Evolutionary conservation across 2,113 vertebrate species (phyloP), one percentile per base, ranked within the genome.

Genomic region (Arenaria interpres): DNA sequence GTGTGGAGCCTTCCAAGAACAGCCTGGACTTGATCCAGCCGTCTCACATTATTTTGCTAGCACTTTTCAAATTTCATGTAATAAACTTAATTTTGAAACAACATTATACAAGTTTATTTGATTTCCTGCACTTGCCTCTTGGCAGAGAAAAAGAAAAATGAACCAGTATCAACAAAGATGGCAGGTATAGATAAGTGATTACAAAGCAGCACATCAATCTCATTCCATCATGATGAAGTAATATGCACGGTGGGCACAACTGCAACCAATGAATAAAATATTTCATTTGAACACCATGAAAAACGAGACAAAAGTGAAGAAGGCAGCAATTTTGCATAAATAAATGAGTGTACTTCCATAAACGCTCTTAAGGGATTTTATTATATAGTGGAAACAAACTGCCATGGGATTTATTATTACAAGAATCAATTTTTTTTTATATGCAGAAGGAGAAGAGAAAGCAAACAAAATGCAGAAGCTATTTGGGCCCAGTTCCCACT

Each of bases 241-340:
- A 93, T 76, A 85, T 43, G 35, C 27, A 68, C 37, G 35, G 51
- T 74, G 30, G 46, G 68, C 60, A 87, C 57, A 92, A 92, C 43
- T 75, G 68, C 69, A 90, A 79, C 19, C 60, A 85, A 72, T 89
- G 76, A 95, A 95, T 96, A 94, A 94, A 96, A 96, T 92, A 95
- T 92, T 95, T 90, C 43, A 94, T 93, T 81, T 93, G 25, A 77
- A 64, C 60, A 74, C 43, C 33, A 71, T 90, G 83, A 80, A 77
- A 95, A 96, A 94, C 78, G 64, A 90, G 63, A 20, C 4, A 48
- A 63, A 91, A 81, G 37, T 50, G 43, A 92, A 92, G 67, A 67
- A 46, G 51, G 51, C 22, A 73, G 35, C 5, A 45, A 67, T 94
- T 96, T 84, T 92, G 20, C 54, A 90, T 93, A 81, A 84, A 88